These are phyloP conservation scores for Oryzaephilus surinamensis DNA, from an alignment of 1,140 invertebrate species.

Conservation along the genomic window DNA sequence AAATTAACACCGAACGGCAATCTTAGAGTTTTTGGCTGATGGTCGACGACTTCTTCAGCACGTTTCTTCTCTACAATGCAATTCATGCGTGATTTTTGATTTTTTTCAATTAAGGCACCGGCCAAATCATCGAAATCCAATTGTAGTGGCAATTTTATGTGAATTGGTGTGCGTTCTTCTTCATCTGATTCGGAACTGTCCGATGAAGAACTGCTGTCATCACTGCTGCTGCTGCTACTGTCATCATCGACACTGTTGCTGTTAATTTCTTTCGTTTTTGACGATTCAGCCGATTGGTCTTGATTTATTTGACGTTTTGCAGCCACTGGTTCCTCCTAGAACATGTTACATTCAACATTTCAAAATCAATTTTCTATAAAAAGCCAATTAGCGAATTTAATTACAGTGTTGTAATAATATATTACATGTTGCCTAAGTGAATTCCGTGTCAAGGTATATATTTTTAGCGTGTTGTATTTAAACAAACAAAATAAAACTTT, in stretches of 20 bases:
- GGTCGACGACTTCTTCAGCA: conserved; percentile 69
- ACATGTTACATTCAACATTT: too few relatives aligned
- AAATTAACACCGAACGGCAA: conserved; percentile 59
- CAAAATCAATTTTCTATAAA: too few relatives aligned
- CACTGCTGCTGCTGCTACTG: conserved; percentile 14
- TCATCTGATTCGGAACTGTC: conserved; percentile 32
- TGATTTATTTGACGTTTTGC: conserved; percentile 29
- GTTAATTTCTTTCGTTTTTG: conserved; percentile 28
- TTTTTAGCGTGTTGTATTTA: too few relatives aligned
- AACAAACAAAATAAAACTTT: too few relatives aligned
- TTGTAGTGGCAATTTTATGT: conserved; percentile 65
- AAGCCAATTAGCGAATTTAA: too few relatives aligned
- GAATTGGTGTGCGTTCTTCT: conserved; percentile 48
- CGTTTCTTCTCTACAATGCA: conserved; percentile 76
- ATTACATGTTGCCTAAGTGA: too few relatives aligned
- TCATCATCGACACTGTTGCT: conserved; percentile 36
- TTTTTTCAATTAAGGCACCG: conserved; percentile 62
- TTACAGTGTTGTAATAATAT: too few relatives aligned
- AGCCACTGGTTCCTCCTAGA: conserved; percentile 1
- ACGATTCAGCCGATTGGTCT: conserved; percentile 25
- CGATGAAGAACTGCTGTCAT: conserved; percentile 5
- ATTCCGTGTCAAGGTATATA: too few relatives aligned
- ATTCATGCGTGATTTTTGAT: conserved; percentile 69
- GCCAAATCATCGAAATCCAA: conserved; percentile 71
- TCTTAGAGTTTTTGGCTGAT: conserved; percentile 53